A percentile compares a stretch with the other conserved stretches of the same genome.
Conservation (phyloP, 2,888 invertebrate genomes). For the Drosophila crucigera region DNA sequence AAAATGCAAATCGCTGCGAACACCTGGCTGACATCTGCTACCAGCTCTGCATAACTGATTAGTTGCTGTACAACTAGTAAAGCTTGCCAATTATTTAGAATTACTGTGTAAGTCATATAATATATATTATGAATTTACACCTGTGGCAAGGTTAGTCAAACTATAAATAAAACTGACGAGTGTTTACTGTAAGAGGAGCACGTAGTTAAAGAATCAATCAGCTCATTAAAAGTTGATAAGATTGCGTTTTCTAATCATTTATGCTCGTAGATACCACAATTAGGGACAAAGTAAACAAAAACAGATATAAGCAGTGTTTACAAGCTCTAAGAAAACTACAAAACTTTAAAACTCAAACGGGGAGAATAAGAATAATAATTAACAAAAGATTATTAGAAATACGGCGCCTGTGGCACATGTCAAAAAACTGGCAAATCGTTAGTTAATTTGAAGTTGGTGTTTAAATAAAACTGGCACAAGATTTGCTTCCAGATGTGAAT, state of each 20-base stretch:
- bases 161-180: slow-evolving; percentile 29
- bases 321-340: neutral
- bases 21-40: slow-evolving; percentile 29
- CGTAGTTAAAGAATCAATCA: slow-evolving; percentile 3
- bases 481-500: neutral
- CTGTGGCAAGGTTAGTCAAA: slow-evolving; percentile 10
- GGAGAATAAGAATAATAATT: neutral
- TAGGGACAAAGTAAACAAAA: neutral
- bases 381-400: neutral
- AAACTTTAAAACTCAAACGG: neutral
- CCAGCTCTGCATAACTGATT: slow-evolving; percentile 9
- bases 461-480: neutral
- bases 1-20: slow-evolving; percentile 19
- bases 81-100: neutral
- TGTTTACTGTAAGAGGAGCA: neutral
- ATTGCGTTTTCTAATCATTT: slow-evolving; percentile 23
- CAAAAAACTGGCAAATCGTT: neutral
- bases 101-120: neutral
- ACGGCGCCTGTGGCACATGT: neutral
- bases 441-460: neutral
- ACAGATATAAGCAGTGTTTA: neutral
- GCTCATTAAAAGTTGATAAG: slow-evolving; percentile 30
- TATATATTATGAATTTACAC: neutral
- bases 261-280: neutral
- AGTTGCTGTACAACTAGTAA: neutral